These are phyloP conservation scores for Pterocles burchelli DNA, from an alignment of 2,113 vertebrate species.

Conservation along the genomic window DNA sequence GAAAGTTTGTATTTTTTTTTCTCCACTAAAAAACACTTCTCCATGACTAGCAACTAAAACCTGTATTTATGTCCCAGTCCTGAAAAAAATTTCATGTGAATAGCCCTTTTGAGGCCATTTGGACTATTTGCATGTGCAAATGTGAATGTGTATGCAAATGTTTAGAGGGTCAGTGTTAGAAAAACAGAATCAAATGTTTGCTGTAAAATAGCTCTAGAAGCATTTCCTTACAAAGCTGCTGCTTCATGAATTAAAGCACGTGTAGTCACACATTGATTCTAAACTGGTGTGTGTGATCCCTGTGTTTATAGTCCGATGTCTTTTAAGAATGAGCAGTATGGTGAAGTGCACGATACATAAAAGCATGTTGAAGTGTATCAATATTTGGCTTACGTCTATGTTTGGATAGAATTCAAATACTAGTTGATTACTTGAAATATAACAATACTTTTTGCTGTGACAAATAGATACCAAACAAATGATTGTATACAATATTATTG, in stretches of 20 bases:
- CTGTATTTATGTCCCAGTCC: neutral
- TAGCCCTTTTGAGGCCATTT: neutral
- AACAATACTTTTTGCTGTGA: neutral
- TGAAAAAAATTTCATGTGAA: neutral
- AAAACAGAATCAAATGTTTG: neutral
- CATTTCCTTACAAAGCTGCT: slow-evolving; percentile 9
- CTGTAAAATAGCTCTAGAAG: neutral
- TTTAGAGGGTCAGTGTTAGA: neutral
- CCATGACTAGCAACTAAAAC: neutral
- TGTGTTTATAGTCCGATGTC: neutral
- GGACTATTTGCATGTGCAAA: neutral
- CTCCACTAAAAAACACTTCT: neutral
- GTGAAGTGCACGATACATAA: neutral
- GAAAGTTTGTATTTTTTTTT: neutral
- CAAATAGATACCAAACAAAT: neutral
- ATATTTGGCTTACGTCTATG: neutral
- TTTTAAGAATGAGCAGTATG: neutral
- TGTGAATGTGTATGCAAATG: neutral
- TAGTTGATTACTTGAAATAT: neutral
- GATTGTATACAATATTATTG: neutral
- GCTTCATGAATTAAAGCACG: neutral
- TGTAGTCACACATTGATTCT: neutral
- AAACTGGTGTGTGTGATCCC: neutral
- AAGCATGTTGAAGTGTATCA: neutral
- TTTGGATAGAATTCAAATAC: neutral